Base-by-base conservation (phyloP, 2,888 invertebrate genomes). In the Apeira syringaria region DNA sequence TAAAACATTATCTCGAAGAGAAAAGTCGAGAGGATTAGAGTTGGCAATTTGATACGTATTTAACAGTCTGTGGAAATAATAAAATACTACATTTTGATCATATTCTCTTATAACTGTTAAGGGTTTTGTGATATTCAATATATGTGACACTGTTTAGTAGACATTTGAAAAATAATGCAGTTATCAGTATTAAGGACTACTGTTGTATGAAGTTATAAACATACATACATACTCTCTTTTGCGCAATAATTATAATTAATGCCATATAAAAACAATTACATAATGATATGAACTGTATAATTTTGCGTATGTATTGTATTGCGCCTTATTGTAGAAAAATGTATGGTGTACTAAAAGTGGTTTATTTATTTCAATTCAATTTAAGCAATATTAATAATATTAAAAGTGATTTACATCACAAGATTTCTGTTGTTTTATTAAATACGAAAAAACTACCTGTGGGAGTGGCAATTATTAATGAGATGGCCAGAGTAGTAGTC, bases 341-440 rank as follows among this genome's bases (percentile, higher is more conserved):
- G 64, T 80, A 76, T 72, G 79, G 73, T 80, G 78, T 80, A 79
- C 64, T 75, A n/a, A n/a, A n/a, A n/a, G n/a, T n/a, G n/a, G n/a
- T 72, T 74, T 78, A 81, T 84, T 89, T 83, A 83, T 86, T 88
- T 83, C 60, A 70, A 82, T 80, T 86, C 78, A 75, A 85, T 78
- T 63, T 85, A 84, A 84, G 86, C 86, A 87, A 86, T 88, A 87
- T 80, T 80, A 82, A 80, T 77, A 81, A 85, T n/a, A 74, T 74
- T 75, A 75, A 72, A 74, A 79, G 74, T 80, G 82, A 73, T 82
- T 80, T 77, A 80, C 73, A 80, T 77, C 66, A 80, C 59, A 53
- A 47, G 56, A 56, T 35, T 49, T 49, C 52, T 39, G 33, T 48
- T 46, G 53, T 72, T 62, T 64, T 49, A 58, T 66, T 59, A 47